Evolutionary conservation across 2,888 invertebrate species (phyloP).

Genomic region (Orthonevra nobilis): DNA sequence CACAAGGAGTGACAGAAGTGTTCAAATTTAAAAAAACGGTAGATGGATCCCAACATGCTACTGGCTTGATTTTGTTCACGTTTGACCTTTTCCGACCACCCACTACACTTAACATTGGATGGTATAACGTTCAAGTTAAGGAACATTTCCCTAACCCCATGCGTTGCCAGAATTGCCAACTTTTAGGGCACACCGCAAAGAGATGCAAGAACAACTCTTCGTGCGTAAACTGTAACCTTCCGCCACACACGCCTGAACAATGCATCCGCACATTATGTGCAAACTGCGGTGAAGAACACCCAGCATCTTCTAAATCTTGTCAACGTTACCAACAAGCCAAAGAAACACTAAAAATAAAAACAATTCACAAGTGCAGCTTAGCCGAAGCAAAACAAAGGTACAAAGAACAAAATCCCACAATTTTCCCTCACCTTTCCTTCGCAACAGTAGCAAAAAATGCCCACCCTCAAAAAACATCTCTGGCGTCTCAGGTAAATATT

Average conservation of each 20-base stretch:
- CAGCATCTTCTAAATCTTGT: background rate
- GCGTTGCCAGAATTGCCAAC: constrained; percentile 5
- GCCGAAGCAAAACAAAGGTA: background rate
- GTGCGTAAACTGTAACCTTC: background rate
- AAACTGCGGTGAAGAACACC: constrained; percentile 8
- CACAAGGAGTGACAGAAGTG: no score
- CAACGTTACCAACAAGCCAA: constrained; percentile 2
- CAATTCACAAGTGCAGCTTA: background rate
- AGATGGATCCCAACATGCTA: background rate
- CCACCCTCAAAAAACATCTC: background rate
- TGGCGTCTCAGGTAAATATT: no score
- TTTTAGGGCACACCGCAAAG: constrained; percentile 18
- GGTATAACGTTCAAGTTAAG: constrained; percentile 1
- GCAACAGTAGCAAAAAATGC: background rate
- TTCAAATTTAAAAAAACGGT: no score
- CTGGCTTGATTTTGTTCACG: constrained; percentile 15
- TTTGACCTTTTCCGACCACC: constrained; percentile 26
- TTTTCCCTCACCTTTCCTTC: background rate
- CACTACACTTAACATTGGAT: background rate
- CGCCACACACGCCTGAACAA: background rate
- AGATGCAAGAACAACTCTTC: background rate
- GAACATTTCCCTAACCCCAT: constrained; percentile 19
- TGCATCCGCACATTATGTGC: background rate
- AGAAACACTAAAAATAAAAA: constrained; percentile 2
- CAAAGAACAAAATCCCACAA: background rate